Conservation (phyloP, 2,113 vertebrate species). For the Cavia porcellus region DNA sequence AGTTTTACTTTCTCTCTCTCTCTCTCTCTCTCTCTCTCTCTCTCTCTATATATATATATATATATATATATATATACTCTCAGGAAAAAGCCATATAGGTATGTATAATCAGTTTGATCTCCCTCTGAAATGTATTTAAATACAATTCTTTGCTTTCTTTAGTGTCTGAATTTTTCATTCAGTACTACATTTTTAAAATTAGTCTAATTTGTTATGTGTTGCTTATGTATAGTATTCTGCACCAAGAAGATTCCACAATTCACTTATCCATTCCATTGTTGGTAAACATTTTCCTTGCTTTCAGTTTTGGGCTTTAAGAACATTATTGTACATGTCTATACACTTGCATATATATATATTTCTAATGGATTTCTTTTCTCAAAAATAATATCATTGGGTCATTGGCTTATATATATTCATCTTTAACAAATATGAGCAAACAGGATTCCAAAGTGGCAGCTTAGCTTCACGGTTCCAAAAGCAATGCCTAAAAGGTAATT, state of each 20-base stretch:
- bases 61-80: not conserved
- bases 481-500: not conserved
- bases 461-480: not conserved
- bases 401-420: not conserved
- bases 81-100: not conserved
- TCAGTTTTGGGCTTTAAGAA: not conserved
- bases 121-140: slow-evolving; percentile 37
- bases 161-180: not conserved
- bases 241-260: slow-evolving; percentile 3
- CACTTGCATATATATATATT: not conserved
- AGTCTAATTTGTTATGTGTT: not conserved
- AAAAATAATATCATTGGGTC: not conserved
- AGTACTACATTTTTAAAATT: slow-evolving; percentile 1
- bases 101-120: not conserved
- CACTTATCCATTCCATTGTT: not conserved
- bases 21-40: too few species aligned
- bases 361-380: not conserved
- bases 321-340: not conserved
- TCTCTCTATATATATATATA: not conserved
- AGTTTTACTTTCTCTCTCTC: too few species aligned
- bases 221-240: not conserved
- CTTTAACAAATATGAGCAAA: slow-evolving; percentile 9
- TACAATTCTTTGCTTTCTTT: not conserved
- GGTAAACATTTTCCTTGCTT: slow-evolving; percentile 16
- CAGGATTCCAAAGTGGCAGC: not conserved